Evolutionary conservation across 2,888 invertebrate genomes (phyloP), one percentile per base, ranked within the genome.

Genomic region (Dendrolimus houi): DNA sequence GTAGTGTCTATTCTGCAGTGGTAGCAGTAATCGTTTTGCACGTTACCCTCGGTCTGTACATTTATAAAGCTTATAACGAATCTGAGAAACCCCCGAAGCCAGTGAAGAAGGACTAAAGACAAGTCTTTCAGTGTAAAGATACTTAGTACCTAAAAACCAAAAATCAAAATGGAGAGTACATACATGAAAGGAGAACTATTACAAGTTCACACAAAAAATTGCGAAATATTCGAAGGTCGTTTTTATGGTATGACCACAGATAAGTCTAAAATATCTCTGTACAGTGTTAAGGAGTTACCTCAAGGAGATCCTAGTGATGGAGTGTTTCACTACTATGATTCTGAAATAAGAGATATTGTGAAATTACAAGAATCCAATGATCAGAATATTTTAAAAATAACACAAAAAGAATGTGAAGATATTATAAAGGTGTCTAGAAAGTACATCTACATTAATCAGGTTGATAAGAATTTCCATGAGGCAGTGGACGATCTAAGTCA

Each of bases 1-100:
- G 95, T 69, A 96, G 95, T 79, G 95, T 96, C 47, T 95, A 94
- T 78, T 93, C 96, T 6, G 96, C 96, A 40, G 92, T 95, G 52
- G 92, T 94, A 54, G 95, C 96, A 0, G 93, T 97, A 9, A 70
- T 96, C 8, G 93, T 94, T 8, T 84, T 97, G 57, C 96, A 97
- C 75, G 73, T 95, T 62, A 95, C 96, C 3, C 77, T 97, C 60
- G 96, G 94, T 41, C 83, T 95, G 54, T 96, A 95, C 74, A 95
- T 97, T 70, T 95, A 94, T 75, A 92, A 92, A 71, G 96, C 96
- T 0, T 96, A 96, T 78, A 93, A 93, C 65, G 93, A 92, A 65
- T 62, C 83, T 12, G 92, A 87, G 0, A 89, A 77, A 71, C 54
- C 72, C 55, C 74, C 71, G 13, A 89, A 91, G 66, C 86, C 88